Evolutionary conservation across 1,140 invertebrate species (phyloP).

Genomic region (Drosophila tani): DNA sequence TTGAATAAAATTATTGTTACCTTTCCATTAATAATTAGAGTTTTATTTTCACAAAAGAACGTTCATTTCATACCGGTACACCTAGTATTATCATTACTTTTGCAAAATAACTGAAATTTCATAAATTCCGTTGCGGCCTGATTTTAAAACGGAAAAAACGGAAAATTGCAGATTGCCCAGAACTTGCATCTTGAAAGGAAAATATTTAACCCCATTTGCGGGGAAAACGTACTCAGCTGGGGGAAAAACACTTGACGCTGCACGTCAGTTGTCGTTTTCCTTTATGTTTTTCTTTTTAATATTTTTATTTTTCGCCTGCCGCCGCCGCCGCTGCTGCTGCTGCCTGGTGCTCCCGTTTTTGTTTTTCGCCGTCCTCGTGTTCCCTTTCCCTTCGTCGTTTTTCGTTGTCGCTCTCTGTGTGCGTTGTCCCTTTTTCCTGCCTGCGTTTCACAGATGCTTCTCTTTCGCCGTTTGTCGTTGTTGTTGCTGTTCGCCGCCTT

Average conservation of each 20-base stretch:
- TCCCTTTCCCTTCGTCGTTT: conserved; percentile 19
- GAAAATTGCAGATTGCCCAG: conserved; percentile 34
- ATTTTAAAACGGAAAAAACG: conserved; percentile 22
- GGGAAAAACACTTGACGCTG: conserved; percentile 55
- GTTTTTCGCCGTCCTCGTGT: conserved; percentile 9
- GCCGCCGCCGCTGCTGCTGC: conserved; percentile 4
- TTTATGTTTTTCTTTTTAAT: conserved; percentile 18
- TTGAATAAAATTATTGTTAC: too few relatives aligned
- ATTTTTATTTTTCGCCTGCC: conserved; percentile 41
- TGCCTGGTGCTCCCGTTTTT: conserved; percentile 24
- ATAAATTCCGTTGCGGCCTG: conserved; percentile 12
- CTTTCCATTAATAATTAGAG: too few relatives aligned
- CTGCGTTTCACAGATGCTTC: conserved; percentile 15
- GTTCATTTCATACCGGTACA: too few relatives aligned
- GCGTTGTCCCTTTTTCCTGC: conserved; percentile 25
- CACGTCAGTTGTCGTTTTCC: conserved; percentile 49
- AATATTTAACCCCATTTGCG: conserved; percentile 21
- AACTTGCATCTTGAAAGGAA: conserved; percentile 30
- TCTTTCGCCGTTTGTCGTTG: conserved; percentile 24
- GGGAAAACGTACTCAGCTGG: conserved; percentile 29
- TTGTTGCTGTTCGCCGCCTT: conserved; percentile 37
- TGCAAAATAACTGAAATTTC: not conserved
- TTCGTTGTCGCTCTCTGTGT: conserved; percentile 18
- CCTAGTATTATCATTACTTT: too few relatives aligned
- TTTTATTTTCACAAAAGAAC: too few relatives aligned